phyloP scores from a whole-genome alignment of 2,113 vertebrate genomes.

The Larimichthys crocea region DNA sequence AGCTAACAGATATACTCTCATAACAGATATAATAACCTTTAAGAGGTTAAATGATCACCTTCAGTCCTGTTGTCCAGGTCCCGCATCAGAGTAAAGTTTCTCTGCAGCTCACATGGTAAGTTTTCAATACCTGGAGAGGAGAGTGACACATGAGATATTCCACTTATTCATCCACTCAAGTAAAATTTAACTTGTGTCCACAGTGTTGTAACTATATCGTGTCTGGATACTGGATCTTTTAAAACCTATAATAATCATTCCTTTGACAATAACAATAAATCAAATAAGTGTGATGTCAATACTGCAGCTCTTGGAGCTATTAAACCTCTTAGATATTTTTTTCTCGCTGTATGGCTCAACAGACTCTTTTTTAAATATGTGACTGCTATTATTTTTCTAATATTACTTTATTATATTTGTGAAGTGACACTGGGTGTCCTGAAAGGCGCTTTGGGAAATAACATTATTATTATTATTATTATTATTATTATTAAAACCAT shows the following conservation, averaged over 20 bases:
- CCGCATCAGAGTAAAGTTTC: conserved; percentile 97
- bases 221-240: not conserved
- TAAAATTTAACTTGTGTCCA: not conserved
- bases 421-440: no score
- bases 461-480: no score
- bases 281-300: not conserved
- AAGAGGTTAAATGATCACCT: conserved; percentile 79
- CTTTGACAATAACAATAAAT: not conserved
- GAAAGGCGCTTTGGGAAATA: no score
- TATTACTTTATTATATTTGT: no score
- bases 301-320: not conserved
- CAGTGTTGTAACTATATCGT: not conserved
- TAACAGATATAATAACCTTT: not conserved
- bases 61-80: conserved; percentile 96
- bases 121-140: conserved; percentile 93
- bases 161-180: not conserved
- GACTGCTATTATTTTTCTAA: no score
- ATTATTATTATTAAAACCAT: not conserved
- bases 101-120: conserved; percentile 94
- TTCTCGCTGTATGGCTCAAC: not conserved
- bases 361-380: no score
- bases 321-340: not conserved
- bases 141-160: not conserved
- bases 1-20: not conserved
- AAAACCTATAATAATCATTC: not conserved